A percentile compares a stretch with the other conserved stretches of the same genome.
phyloP scores from a whole-genome alignment of 35 echinoderm and acorn worm species.

The Ophioderma brevispina region DNA sequence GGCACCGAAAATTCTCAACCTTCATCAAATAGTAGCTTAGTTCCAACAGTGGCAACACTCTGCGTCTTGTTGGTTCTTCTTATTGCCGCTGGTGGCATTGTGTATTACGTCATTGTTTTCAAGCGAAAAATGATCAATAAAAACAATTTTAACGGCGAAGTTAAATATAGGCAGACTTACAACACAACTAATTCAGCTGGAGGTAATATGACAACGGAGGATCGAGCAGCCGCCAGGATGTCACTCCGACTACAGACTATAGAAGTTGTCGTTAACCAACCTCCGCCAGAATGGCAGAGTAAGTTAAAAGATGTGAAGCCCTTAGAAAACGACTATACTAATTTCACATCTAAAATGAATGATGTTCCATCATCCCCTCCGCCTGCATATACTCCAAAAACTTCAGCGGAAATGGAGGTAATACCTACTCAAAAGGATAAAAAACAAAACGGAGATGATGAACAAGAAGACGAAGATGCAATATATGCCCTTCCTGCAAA shows the following conservation, averaged over 20 bases:
- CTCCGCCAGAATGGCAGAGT: constrained; percentile 25
- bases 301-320: neutral
- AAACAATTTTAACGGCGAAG: neutral
- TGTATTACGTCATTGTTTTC: neutral
- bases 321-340: neutral
- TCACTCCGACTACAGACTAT: constrained; percentile 24
- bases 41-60: neutral
- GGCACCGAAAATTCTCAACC: neutral
- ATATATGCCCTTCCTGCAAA: neutral
- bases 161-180: neutral
- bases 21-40: neutral
- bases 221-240: neutral
- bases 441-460: neutral
- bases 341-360: neutral
- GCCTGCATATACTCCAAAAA: neutral
- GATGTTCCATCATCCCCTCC: neutral
- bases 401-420: no score
- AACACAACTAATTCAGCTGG: neutral
- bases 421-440: neutral
- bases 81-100: neutral
- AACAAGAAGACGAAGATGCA: neutral
- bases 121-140: neutral
- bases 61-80: neutral
- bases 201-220: neutral
- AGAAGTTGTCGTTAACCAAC: constrained; percentile 30